Evolutionary conservation across 2,113 vertebrate genomes (phyloP), one percentile per base, ranked within the genome.

Genomic region (Lepisosteus osseus): DNA sequence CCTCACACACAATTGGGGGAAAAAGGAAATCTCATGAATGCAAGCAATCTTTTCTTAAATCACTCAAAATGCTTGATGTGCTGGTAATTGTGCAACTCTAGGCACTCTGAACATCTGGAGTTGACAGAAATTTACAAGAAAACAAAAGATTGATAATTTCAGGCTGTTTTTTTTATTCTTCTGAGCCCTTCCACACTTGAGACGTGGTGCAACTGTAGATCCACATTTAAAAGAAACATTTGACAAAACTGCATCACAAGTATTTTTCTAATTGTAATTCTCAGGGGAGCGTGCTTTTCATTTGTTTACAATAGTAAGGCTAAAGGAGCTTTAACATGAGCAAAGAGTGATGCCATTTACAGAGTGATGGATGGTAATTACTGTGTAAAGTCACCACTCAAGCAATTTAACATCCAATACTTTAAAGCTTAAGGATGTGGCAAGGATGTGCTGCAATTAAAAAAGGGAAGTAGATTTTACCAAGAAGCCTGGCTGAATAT

Each of bases 1-100:
- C 29, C 29, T 29, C 29, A 29, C 29, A 29, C 29, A 29, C 29
- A 29, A 29, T 2, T 29, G 29, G 29, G 29, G 29, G 29, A 1
- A 29, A 29, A 29, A 29, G 47, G 47, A 51, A 51, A 51, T 51
- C 47, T 51, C 9, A 51, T 9, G 9, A 51, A 51, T 0, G 9
- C 47, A 51, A 6, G 47, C 47, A 51, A 2, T 51, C 47, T 51
- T 51, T 51, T 9, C 47, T 51, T 1, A 51, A 51, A 51, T 80
- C 87, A 91, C 86, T 90, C 83, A 90, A 88, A 88, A 85, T 84
- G 82, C 81, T 81, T 84, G 80, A 86, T 84, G 86, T 84, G 84
- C 84, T 79, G 85, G 88, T 78, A 79, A 81, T 81, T 81, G 79
- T 85, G 80, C 77, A 43, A 73, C 75, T 67, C 74, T 55, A 61